Evolutionary conservation across 2,797 vertebrate genomes (phyloP).

Genomic region (Argyrosomus regius): DNA sequence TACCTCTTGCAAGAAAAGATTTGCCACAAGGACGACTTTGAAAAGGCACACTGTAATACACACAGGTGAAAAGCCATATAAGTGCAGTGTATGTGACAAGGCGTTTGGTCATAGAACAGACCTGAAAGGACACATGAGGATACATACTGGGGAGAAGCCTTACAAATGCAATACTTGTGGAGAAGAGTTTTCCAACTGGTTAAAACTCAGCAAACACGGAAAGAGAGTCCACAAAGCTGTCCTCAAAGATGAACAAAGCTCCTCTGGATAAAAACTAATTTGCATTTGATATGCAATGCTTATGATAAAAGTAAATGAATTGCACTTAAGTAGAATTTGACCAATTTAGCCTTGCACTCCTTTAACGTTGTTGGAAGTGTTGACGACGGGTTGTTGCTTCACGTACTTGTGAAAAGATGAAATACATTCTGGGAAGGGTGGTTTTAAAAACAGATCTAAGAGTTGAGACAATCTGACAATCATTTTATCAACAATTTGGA

Average conservation of each 20-base stretch:
- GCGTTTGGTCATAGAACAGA: constrained; percentile 52
- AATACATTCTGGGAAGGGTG: not conserved
- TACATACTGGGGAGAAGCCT: constrained; percentile 66
- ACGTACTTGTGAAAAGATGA: not conserved
- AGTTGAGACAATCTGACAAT: not conserved
- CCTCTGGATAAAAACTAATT: not conserved
- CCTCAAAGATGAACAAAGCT: not conserved
- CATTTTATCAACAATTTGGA: not conserved
- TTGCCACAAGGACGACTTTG: constrained; percentile 54
- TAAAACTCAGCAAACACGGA: constrained; percentile 57
- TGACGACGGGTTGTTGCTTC: not conserved
- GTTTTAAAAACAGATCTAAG: not conserved
- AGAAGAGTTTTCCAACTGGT: constrained; percentile 61
- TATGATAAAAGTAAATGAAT: not conserved
- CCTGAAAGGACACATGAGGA: constrained; percentile 56
- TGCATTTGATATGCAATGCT: not conserved
- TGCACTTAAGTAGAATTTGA: not conserved
- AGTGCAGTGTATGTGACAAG: constrained; percentile 60
- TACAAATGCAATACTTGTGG: constrained; percentile 63
- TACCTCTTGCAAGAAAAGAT: constrained; percentile 53
- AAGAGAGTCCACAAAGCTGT: constrained; percentile 25
- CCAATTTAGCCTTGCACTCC: not conserved
- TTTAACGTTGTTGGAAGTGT: not conserved
- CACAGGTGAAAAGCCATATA: constrained; percentile 68
- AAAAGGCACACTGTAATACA: constrained; percentile 64